Evolutionary conservation across 2,113 vertebrate genomes (phyloP), one percentile per base, ranked within the genome.

Genomic region (Oncorhynchus tshawytscha): DNA sequence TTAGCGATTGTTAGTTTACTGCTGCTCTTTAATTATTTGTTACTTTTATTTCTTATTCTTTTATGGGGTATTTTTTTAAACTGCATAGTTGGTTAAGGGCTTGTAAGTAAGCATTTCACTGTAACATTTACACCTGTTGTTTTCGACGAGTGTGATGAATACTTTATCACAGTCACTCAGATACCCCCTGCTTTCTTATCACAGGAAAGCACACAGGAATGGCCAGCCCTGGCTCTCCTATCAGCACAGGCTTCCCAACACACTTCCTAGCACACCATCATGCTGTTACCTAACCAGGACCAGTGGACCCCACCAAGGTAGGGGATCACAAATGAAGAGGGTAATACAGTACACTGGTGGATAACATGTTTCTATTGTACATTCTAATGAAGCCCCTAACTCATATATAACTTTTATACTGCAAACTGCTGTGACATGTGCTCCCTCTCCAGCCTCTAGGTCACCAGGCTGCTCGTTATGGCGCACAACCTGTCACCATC

Each of bases 161-260:
- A 72, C 51, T 20, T 49, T 25, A 16, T n/a, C 24, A 31, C 48
- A 71, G 18, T 24, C 45, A 51, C 54, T 24, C 20, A 60, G 25
- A n/a, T 15, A 72, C 25, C n/a, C 51, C 16, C 27, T 27, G 4
- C 54, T 57, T 18, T 4, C 78, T 88, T 83, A 82, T 68, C 87
- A 85, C 84, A 90, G 90, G 88, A 93, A 92, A 88, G 16, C 81
- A 75, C 88, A 90, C 86, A 92, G 88, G 89, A 91, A 87, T 67
- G 54, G 25, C 27, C 70, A 74, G 27, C 49, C 62, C 78, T 22
- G 39, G 49, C 76, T 77, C 48, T 57, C 34, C 60, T 49, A 70
- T 71, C 71, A 77, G 76, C 29, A 75, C 70, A 81, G 82, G 81
- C 84, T 87, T 90, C 79, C 84, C 70, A 86, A 68, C 86, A 87